Percentiles rank a stretch among this genome's conserved stretches.
Conservation (phyloP, 2,113 vertebrate genomes). For the Leptodactylus fuscus region DNA sequence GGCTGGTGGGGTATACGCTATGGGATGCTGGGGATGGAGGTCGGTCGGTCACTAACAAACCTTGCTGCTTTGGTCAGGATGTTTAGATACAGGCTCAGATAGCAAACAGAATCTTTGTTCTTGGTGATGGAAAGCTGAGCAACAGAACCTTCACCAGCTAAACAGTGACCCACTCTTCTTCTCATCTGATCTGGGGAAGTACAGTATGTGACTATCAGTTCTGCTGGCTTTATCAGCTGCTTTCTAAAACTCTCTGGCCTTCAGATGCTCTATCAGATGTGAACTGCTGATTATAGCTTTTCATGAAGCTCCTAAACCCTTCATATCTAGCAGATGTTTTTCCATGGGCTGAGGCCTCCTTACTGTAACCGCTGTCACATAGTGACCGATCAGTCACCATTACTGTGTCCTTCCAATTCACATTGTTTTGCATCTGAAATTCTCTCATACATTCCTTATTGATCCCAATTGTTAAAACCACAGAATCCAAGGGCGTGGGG, state of each 20-base stretch:
- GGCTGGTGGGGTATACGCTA: too few relatives aligned
- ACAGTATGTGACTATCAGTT: neutral
- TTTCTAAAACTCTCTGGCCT: neutral
- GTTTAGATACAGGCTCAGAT: too few relatives aligned
- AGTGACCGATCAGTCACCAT: neutral
- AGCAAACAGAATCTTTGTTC: neutral
- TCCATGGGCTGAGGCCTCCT: neutral
- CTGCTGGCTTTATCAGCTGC: neutral
- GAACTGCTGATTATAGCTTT: neutral
- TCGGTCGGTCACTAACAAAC: too few relatives aligned
- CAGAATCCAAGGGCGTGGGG: neutral
- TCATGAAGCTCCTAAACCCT: neutral
- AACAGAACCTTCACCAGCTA: neutral
- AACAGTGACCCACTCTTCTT: neutral
- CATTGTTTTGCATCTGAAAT: constrained; percentile 16
- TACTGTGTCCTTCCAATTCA: neutral
- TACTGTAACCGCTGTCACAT: neutral
- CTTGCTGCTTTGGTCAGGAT: too few relatives aligned
- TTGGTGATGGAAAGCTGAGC: neutral
- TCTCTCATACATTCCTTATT: neutral
- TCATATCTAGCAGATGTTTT: constrained; percentile 17
- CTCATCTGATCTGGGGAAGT: too few relatives aligned
- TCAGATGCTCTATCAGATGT: constrained; percentile 8
- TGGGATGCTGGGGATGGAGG: too few relatives aligned
- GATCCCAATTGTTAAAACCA: accelerated